These are phyloP conservation scores for Eremobia ochroleuca DNA, from an alignment of 2,888 invertebrate species.

Conservation along the genomic window DNA sequence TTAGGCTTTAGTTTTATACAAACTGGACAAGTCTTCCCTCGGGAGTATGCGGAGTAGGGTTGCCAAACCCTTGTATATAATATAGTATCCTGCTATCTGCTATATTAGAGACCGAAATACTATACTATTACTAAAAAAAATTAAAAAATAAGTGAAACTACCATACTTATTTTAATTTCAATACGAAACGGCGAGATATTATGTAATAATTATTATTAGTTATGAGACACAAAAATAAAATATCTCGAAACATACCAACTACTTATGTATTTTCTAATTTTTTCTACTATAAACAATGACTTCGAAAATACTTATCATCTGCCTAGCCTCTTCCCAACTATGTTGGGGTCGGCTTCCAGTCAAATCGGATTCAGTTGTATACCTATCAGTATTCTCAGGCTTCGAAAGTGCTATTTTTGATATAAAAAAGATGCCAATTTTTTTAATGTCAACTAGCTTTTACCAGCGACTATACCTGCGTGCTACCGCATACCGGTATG, in stretches of 20 bases:
- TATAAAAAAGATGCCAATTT: neutral
- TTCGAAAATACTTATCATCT: too few relatives aligned
- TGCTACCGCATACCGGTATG: neutral
- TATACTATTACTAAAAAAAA: neutral
- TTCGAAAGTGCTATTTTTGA: neutral
- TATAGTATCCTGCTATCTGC: too few relatives aligned
- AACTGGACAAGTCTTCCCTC: neutral
- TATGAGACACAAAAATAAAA: too few relatives aligned
- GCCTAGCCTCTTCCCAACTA: too few relatives aligned
- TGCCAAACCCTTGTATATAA: neutral
- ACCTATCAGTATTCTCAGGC: too few relatives aligned
- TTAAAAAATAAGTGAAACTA: neutral
- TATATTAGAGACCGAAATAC: neutral
- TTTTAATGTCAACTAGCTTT: neutral
- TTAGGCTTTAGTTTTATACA: slow-evolving; percentile 2
- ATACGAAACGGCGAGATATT: neutral
- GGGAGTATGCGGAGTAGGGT: neutral
- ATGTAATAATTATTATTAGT: too few relatives aligned
- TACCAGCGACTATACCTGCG: neutral
- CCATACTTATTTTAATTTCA: neutral
- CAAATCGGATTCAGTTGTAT: too few relatives aligned
- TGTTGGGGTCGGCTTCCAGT: too few relatives aligned
- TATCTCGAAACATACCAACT: too few relatives aligned
- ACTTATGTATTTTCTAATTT: too few relatives aligned
- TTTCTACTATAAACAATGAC: too few relatives aligned